Base-by-base conservation (phyloP, 2,888 invertebrate genomes). In the Lepeophtheirus nordmannii region DNA sequence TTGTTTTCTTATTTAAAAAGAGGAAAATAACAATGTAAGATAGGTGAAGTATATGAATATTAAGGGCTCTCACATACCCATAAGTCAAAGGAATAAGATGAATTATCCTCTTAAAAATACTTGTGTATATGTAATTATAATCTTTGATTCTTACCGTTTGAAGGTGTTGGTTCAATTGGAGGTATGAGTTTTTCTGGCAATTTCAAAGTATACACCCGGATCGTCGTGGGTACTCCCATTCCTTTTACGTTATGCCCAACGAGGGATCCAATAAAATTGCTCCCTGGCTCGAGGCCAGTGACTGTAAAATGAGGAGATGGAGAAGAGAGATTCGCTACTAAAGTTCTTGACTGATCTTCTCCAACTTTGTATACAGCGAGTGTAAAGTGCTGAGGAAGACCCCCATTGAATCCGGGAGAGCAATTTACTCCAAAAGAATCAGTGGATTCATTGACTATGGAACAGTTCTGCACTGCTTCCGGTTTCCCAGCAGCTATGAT, bases 401-500 rank as follows among this genome's bases (percentile, higher is more conserved):
- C 66, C 14, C 66, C 66, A 40, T 66, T 66, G 41, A 66, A 66
- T 7, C 66, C 66, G 20, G 66, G 66, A 1, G 14, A 17, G 30
- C 66, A 66, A 23, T 30, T 37, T 1, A 66, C 60, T 40, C 58
- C 58, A 39, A 66, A 66, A 9, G 66, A 66, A 23, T 60, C 59
- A 3, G 66, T 58, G 12, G 66, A 58, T 20, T 58, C 66, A 22
- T 66, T 66, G 1, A 40, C 22, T 38, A 66, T 58, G 10, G 60
- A 39, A 39, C 66, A 66, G 39, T 66, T 66, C 39, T 66, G 58
- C 17, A 66, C 66, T 20, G 66, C 58, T 17, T 66, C 66, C 3
- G 66, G 66, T 60, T 79, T 78, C 89, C 90, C 91, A 73, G 91
- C 91, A 65, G 90, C 87, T 71, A 90, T 89, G 70, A 91, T 89